Percentiles rank a stretch among this genome's conserved stretches.
These are phyloP conservation scores for Entomobrya multifasciata DNA, from an alignment of 2,888 invertebrate genomes.

Conservation along the genomic window DNA sequence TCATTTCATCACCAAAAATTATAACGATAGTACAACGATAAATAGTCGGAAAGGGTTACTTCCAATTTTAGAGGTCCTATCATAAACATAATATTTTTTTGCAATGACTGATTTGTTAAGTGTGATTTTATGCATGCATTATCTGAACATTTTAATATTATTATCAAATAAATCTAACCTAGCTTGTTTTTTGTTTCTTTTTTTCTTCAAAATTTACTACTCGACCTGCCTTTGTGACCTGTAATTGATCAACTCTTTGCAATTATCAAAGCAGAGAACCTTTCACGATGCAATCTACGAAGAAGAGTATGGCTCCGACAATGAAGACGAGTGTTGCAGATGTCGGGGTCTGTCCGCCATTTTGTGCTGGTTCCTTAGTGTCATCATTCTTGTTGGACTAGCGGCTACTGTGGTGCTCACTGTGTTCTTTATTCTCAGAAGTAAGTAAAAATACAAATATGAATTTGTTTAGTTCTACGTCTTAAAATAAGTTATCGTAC, in stretches of 20 bases:
- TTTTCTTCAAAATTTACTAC: conserved; percentile 35
- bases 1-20: neutral
- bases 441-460: no score
- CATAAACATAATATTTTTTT: no score
- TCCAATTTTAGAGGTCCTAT: conserved; percentile 63
- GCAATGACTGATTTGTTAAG: no score
- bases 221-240: neutral
- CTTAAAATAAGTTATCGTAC: no score
- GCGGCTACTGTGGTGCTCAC: conserved; percentile 79
- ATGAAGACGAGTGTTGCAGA: conserved; percentile 78
- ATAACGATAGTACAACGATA: conserved; percentile 37
- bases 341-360: conserved; percentile 78
- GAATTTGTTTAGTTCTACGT: no score
- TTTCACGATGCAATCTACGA: conserved; percentile 80
- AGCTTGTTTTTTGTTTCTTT: conserved; percentile 37
- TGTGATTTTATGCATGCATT: neutral
- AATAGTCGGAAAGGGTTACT: conserved; percentile 58
- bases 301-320: conserved; percentile 79
- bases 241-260: neutral
- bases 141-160: no score
- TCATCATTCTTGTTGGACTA: conserved; percentile 79
- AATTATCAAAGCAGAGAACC: conserved; percentile 74
- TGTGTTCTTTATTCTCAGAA: conserved; percentile 79
- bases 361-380: conserved; percentile 79
- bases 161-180: conserved; percentile 49